phyloP scores from a whole-genome alignment of 2,113 vertebrate genomes.

The Galemys pyrenaicus region DNA sequence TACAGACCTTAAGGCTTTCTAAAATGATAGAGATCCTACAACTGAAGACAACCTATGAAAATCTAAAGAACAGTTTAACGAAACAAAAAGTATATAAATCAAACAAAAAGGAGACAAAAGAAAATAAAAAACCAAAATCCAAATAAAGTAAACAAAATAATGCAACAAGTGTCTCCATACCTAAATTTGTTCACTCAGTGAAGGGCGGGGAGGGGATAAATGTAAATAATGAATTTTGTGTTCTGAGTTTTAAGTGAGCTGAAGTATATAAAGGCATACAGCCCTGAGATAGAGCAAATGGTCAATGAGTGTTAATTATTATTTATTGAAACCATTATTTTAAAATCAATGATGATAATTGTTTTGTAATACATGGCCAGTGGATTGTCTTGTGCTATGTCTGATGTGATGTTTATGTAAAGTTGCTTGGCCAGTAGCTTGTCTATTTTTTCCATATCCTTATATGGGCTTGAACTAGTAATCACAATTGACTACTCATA shows the following conservation, averaged over 20 bases:
- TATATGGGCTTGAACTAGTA: not conserved
- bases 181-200: not conserved
- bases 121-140: not conserved
- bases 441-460: not conserved
- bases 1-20: not conserved
- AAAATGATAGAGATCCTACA: not conserved
- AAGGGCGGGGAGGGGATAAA: not conserved
- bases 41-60: not conserved
- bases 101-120: not conserved
- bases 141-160: not conserved
- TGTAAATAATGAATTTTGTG: not conserved
- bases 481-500: not conserved
- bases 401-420: not conserved
- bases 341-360: not conserved
- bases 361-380: not conserved
- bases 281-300: not conserved
- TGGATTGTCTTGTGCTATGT: not conserved
- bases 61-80: not conserved
- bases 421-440: not conserved
- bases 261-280: not conserved
- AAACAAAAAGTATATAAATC: constrained; percentile 11
- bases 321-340: not conserved
- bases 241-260: not conserved
- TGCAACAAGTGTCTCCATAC: not conserved
- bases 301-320: not conserved